Conservation (phyloP, 2,113 vertebrate species). For the Paramisgurnus dabryanus region DNA sequence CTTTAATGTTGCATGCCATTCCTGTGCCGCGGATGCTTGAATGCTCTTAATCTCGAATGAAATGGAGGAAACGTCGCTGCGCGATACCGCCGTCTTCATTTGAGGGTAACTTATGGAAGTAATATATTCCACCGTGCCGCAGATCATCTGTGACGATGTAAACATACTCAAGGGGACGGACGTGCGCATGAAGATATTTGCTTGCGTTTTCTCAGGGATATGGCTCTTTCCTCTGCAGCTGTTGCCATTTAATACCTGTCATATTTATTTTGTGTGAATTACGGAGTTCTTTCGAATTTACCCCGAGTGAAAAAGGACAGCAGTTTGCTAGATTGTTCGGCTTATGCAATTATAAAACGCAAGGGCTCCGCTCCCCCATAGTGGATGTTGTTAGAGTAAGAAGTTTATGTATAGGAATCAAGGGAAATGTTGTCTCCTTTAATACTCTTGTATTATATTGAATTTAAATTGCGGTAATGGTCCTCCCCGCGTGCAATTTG, state of each 20-base stretch:
- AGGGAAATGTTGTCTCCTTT: constrained; percentile 57
- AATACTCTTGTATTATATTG: constrained; percentile 63
- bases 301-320: neutral
- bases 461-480: constrained; percentile 63
- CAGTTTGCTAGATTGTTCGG: constrained; percentile 8
- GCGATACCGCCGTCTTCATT: constrained; percentile 76
- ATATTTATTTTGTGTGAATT: constrained; percentile 38
- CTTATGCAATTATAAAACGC: constrained; percentile 33
- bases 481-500: constrained; percentile 72
- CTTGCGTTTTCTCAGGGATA: constrained; percentile 46
- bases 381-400: constrained; percentile 58
- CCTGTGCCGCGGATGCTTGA: constrained; percentile 64
- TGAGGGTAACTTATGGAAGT: constrained; percentile 79
- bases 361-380: neutral
- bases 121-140: constrained; percentile 70
- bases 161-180: constrained; percentile 64
- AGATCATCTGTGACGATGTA: constrained; percentile 66
- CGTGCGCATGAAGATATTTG: constrained; percentile 48
- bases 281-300: constrained; percentile 7
- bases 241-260: constrained; percentile 38
- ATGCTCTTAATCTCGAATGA: constrained; percentile 69
- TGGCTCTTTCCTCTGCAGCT: constrained; percentile 33
- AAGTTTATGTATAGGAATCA: constrained; percentile 51
- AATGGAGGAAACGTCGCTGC: constrained; percentile 68
- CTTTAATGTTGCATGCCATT: constrained; percentile 70